These are phyloP conservation scores for Ridgeia piscesae DNA, from an alignment of 1,140 invertebrate genomes.

Conservation along the genomic window DNA sequence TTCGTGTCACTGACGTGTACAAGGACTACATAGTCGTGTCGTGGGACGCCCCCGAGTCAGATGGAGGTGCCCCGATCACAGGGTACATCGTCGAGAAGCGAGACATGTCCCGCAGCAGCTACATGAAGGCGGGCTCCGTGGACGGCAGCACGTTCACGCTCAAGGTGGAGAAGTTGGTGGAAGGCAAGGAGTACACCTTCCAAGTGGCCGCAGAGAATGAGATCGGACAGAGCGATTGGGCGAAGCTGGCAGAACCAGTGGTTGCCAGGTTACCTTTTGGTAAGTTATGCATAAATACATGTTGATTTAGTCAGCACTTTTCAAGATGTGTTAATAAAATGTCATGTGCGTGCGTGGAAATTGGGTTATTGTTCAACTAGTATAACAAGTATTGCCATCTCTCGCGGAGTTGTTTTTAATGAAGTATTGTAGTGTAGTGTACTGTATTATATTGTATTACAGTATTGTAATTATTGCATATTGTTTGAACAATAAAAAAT, in stretches of 20 bases:
- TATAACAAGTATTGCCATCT: background rate
- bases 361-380: background rate
- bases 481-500: background rate
- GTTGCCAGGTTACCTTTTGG: constrained; percentile 55
- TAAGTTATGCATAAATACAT: constrained; percentile 34
- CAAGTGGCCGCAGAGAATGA: constrained; percentile 87
- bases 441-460: background rate
- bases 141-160: constrained; percentile 42
- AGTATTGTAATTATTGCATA: background rate
- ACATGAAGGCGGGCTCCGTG: constrained; percentile 37
- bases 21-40: constrained; percentile 62
- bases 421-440: background rate
- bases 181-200: constrained; percentile 89
- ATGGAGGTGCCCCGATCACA: constrained; percentile 37
- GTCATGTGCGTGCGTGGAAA: background rate
- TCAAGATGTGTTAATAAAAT: no score
- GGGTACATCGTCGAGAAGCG: constrained; percentile 36
- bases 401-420: no score
- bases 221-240: constrained; percentile 72
- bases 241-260: constrained; percentile 69
- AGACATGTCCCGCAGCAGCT: background rate
- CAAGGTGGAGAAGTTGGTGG: constrained; percentile 80
- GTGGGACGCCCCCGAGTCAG: constrained; percentile 35
- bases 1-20: constrained; percentile 93
- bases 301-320: background rate